Conservation (phyloP, 2,113 vertebrate species). For the Anhinga rufa region DNA sequence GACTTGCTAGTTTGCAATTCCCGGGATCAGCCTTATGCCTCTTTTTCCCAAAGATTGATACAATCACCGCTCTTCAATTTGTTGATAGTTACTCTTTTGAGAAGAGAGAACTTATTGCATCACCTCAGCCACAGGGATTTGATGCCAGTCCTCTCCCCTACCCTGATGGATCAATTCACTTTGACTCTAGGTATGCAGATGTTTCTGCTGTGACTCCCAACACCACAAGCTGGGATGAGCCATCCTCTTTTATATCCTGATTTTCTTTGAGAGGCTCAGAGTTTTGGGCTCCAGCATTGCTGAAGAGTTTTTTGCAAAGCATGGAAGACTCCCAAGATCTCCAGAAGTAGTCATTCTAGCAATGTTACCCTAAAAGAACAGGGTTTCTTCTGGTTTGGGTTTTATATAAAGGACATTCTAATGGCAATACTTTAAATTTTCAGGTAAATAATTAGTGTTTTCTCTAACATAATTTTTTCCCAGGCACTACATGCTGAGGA, state of each 20-base stretch:
- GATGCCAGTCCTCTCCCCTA: background rate
- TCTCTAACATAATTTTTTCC: conserved; percentile 24
- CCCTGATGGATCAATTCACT: background rate
- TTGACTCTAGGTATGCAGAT: background rate
- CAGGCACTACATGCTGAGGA: conserved; percentile 75
- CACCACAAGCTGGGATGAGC: background rate
- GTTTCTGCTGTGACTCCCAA: background rate
- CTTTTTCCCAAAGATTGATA: background rate
- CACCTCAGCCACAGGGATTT: background rate
- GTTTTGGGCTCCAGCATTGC: background rate
- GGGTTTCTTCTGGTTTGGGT: background rate
- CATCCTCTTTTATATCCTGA: background rate
- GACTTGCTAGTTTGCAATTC: conserved; percentile 5
- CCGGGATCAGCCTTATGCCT: background rate
- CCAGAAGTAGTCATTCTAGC: background rate
- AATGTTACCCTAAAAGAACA: background rate
- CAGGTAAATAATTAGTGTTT: conserved; percentile 52
- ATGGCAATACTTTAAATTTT: background rate
- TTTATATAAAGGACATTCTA: conserved; percentile 10
- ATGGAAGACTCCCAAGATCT: background rate
- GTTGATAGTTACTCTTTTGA: background rate
- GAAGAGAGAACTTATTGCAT: background rate
- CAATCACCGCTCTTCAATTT: conserved; percentile 19
- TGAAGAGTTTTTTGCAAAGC: background rate
- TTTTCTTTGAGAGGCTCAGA: background rate